Base-by-base conservation (phyloP, 2,113 vertebrate species). In the Pongo pygmaeus region DNA sequence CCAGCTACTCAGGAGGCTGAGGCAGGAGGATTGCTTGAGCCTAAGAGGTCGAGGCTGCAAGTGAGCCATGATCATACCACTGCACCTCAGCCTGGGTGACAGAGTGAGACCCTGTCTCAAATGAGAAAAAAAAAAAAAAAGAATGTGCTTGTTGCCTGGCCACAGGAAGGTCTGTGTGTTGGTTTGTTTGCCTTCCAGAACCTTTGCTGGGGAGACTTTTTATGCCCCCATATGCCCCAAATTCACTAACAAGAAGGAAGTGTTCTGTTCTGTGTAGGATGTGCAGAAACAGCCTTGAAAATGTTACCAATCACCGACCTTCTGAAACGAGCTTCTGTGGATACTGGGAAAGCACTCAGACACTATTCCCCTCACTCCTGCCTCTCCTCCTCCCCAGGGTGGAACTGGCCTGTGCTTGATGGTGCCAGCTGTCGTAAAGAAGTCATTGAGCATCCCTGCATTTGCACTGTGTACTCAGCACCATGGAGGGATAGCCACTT, bases 401-500 rank as follows among this genome's bases (percentile, higher is more conserved):
- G 23, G 61, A 78, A 5, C 23, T 50, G 32, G 2, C 52, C 22
- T 1, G 3, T 32, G 23, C 57, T 52, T 25, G 67, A 22, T 10
- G 16, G 5, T 14, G 5, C 25, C 9, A 2, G 3, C 5, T 35
- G 25, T 22, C 25, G 0, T 5, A 12, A 32, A 61, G 57, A 50
- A 25, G 52, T 4, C 7, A 23, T 2, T 2, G 57, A 3, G 48
- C 18, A 6, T 3, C 14, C 2, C 12, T 22, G 27, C 9, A 8
- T 8, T 5, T 32, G 5, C 12, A 10, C 11, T 7, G 18, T 25
- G 3, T 17, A 5, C 38, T 50, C 50, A 3, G 50, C 22, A 50
- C 22, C 4, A 17, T 32, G 3, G 27, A 87, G 55, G 9, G 8
- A 0, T 2, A 11, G 14, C 13, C 0, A 0, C 20, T 4, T 35